These are phyloP conservation scores for Lycocerus yunnanus DNA, from an alignment of 2,888 invertebrate species.

Conservation along the genomic window DNA sequence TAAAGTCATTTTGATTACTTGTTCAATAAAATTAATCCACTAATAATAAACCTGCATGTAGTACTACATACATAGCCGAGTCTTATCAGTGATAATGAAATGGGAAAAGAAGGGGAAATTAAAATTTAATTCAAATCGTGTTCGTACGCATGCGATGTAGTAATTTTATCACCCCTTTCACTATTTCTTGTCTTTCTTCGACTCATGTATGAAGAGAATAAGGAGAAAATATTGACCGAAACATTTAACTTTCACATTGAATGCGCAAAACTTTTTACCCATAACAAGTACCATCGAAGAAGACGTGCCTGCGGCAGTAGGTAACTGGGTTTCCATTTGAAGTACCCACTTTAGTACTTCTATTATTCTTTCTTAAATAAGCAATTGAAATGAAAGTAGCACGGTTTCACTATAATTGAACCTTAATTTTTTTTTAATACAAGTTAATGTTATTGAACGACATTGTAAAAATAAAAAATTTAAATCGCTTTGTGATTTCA, in stretches of 20 bases:
- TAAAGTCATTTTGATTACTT: constrained; percentile 33
- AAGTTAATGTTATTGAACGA: neutral
- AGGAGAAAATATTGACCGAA: constrained; percentile 16
- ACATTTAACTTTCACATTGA: constrained; percentile 24
- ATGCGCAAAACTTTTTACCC: constrained; percentile 12
- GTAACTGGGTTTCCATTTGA: constrained; percentile 20
- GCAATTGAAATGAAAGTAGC: constrained; percentile 17
- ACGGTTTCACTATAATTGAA: constrained; percentile 12
- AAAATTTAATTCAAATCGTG: constrained; percentile 25
- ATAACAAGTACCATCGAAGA: constrained; percentile 22
- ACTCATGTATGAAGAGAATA: constrained; percentile 16
- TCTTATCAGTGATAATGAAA: constrained; percentile 21
- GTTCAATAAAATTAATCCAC: neutral
- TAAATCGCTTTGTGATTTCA: neutral
- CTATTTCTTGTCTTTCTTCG: constrained; percentile 9
- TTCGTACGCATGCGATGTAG: constrained; percentile 33
- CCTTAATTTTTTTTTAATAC: neutral
- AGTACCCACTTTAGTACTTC: neutral
- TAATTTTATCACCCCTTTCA: constrained; percentile 30
- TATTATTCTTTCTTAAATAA: constrained; percentile 9
- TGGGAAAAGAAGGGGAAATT: constrained; percentile 12
- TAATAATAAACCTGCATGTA: neutral
- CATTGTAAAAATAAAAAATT: neutral
- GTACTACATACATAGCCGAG: neutral
- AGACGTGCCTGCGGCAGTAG: constrained; percentile 14